Evolutionary conservation across 2,797 vertebrate genomes (phyloP).

Genomic region (Adelosebastes latens): DNA sequence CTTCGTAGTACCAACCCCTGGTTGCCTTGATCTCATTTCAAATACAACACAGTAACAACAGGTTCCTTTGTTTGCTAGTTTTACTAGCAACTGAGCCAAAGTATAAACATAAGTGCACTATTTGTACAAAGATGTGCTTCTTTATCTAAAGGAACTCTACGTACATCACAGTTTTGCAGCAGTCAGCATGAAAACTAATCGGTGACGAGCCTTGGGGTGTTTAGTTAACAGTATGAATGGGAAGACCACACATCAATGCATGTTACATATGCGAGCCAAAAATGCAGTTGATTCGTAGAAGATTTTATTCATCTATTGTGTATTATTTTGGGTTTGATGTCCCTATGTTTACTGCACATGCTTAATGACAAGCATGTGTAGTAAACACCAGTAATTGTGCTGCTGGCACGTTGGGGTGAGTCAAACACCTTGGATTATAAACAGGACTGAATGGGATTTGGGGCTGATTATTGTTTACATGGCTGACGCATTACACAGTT

Average conservation of each 20-base stretch:
- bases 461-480: conserved; percentile 46
- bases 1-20: not conserved
- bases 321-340: not conserved
- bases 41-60: not conserved
- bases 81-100: not conserved
- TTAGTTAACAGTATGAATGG: not conserved
- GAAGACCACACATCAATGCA: not conserved
- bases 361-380: not conserved
- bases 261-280: not conserved
- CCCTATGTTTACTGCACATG: not conserved
- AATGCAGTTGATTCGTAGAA: not conserved
- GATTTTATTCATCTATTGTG: not conserved
- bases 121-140: not conserved
- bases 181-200: not conserved
- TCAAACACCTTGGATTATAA: not conserved
- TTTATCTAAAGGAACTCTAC: not conserved
- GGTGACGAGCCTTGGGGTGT: not conserved
- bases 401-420: not conserved
- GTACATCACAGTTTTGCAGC: not conserved
- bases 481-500: not conserved
- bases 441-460: conserved; percentile 1
- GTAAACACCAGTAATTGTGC: conserved; percentile 14
- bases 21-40: not conserved
- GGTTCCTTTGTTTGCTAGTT: not conserved
- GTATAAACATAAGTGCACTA: not conserved